Base-by-base conservation (phyloP, 2,888 invertebrate species). In the Melolontha melolontha region DNA sequence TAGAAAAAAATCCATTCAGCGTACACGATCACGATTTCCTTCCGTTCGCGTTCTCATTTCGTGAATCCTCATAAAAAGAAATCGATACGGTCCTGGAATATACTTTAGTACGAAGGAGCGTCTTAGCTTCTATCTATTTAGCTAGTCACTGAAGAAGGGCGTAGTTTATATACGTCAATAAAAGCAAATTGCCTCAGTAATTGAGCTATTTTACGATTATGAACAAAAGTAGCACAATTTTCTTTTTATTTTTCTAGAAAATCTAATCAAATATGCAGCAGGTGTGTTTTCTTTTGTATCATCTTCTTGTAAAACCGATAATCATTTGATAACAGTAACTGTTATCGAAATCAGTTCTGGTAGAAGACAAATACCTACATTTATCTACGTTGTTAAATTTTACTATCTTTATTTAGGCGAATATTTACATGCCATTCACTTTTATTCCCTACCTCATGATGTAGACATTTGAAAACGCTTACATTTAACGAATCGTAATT, bases 181-280 rank as follows among this genome's bases (percentile, higher is more conserved):
- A 54, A 54, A 54, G 22, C 14, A 40, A 54, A 40, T 54, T 17
- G 16, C 39, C 11, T 39, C 16, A 14, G 54, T 16, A 16, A 54
- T 54, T 54, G 40, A 54, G 54, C 39, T 54, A 54, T 54, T 54
- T 54, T 54, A 54, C 39, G 34, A 39, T 54, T 40, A 54, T 40
- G 54, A 39, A 54, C 52, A 40, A 54, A 54, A 54, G 11, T 11
- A 22, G 11, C 50, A 40, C 54, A 39, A 14, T 39, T 39, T 40
- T 39, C 54, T 51, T 51, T 51, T 51, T 51, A 39, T 54, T 39
- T 40, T 16, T 12, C 11, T 54, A 14, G 16, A 54, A 54, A 39
- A 54, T 54, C 39, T 54, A 40, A 54, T 54, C 54, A 54, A 40
- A 14, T 40, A 54, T 12, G 12, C 29, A 29, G 29, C 6, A 29